These are phyloP conservation scores for Acrocera orbiculus DNA, from an alignment of 2,888 invertebrate species.

Conservation along the genomic window DNA sequence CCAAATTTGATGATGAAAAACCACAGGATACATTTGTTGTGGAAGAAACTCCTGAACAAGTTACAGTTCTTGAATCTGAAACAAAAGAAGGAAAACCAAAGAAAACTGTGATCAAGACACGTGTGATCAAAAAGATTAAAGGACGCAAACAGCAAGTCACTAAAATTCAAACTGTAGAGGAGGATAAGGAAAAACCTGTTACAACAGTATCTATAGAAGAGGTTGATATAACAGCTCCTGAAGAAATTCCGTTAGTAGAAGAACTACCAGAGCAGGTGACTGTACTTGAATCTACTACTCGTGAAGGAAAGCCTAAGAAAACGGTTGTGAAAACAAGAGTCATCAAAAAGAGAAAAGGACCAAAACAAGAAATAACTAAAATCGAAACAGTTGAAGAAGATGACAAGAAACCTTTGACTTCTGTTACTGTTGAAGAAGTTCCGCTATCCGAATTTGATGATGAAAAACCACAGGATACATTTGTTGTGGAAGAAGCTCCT, in stretches of 20 bases:
- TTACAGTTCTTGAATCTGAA: slow-evolving; percentile 10
- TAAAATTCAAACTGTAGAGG: slow-evolving; percentile 25
- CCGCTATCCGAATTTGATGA: slow-evolving; percentile 8
- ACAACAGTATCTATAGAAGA: slow-evolving; percentile 15
- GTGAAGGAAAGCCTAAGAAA: slow-evolving; percentile 17
- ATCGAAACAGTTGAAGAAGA: slow-evolving; percentile 21
- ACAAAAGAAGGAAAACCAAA: slow-evolving; percentile 18
- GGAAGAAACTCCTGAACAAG: slow-evolving; percentile 12
- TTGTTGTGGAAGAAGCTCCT: slow-evolving; percentile 7
- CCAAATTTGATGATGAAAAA: slow-evolving; percentile 17
- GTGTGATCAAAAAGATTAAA: slow-evolving; percentile 22
- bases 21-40: slow-evolving; percentile 10
- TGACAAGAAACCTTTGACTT: slow-evolving; percentile 20
- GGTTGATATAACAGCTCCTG: slow-evolving; percentile 10
- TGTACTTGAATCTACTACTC: slow-evolving; percentile 8
- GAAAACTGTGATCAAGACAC: slow-evolving; percentile 17
- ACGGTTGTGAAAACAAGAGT: slow-evolving; percentile 19
- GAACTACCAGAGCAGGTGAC: slow-evolving; percentile 21
- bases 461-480: slow-evolving; percentile 10
- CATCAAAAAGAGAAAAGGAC: slow-evolving; percentile 16
- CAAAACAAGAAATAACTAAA: slow-evolving; percentile 19
- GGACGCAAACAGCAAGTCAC: slow-evolving; percentile 26
- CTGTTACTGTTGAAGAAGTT: slow-evolving; percentile 14
- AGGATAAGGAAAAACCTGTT: slow-evolving; percentile 24
- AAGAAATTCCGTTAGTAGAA: slow-evolving; percentile 16